These are phyloP conservation scores for Anomalospiza imberbis DNA, from an alignment of 2,797 vertebrate genomes.

Conservation along the genomic window DNA sequence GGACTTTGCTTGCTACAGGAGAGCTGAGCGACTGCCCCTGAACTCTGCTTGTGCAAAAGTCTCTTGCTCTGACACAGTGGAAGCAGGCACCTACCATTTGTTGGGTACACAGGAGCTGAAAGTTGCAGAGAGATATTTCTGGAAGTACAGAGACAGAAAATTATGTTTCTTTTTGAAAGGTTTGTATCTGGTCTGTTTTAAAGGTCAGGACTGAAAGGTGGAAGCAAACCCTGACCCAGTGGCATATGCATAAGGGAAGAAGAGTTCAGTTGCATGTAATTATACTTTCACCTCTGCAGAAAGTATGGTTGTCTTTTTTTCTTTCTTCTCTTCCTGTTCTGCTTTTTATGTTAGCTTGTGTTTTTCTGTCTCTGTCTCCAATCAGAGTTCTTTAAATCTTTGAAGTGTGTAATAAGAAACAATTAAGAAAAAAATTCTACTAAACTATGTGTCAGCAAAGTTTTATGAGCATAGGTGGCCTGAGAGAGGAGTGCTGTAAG, in stretches of 20 bases:
- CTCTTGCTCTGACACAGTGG: not conserved
- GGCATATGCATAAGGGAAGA: not conserved
- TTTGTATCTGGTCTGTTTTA: not conserved
- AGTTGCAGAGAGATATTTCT: not conserved
- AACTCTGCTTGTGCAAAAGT: not conserved
- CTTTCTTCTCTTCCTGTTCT: not conserved
- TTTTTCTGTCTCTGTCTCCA: not conserved
- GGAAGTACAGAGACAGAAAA: not conserved
- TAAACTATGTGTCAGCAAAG: not conserved
- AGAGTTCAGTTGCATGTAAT: not conserved
- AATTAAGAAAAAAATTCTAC: not conserved
- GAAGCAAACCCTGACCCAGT: not conserved
- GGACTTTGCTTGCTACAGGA: not conserved
- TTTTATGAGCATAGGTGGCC: not conserved
- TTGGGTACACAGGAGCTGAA: not conserved
- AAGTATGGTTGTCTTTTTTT: not conserved
- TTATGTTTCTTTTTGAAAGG: not conserved
- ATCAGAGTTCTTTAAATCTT: not conserved
- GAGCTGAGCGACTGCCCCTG: accelerated
- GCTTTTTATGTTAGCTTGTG: not conserved
- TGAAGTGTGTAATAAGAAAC: not conserved
- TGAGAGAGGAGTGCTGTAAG: not conserved
- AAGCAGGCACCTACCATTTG: not conserved
- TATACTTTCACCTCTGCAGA: not conserved
- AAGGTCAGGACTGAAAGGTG: not conserved